Conservation (phyloP, 2,888 invertebrate species). For the Catocala fraxini region DNA sequence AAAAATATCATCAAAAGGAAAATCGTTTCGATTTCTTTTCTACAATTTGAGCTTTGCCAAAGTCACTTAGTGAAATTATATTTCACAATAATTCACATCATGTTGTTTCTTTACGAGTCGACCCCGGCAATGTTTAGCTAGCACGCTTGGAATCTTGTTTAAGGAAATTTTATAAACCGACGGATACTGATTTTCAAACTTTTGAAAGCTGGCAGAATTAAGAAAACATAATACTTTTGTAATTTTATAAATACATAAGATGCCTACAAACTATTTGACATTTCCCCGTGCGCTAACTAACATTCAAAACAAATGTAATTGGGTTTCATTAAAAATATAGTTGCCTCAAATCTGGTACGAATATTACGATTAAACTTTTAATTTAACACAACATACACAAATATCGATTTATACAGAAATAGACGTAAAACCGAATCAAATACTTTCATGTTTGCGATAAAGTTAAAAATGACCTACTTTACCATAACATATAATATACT, state of each 20-base stretch:
- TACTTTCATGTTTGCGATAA: no score
- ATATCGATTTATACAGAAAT: conserved; percentile 1
- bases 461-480: no score
- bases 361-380: conserved; percentile 22
- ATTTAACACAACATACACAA: not conserved
- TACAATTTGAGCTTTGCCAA: conserved; percentile 85
- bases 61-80: conserved; percentile 81
- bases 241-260: not conserved
- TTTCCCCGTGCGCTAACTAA: conserved; percentile 27
- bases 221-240: not conserved
- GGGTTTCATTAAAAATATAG: conserved; percentile 28
- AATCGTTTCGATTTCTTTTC: conserved; percentile 55
- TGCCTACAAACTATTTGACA: not conserved
- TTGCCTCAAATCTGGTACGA: conserved; percentile 45
- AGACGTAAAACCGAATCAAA: not conserved
- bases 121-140: conserved; percentile 31
- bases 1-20: conserved; percentile 68
- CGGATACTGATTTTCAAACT: not conserved
- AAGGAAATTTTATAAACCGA: no score
- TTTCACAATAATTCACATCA: conserved; percentile 66
- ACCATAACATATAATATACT: no score
- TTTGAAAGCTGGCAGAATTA: not conserved
- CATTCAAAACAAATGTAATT: conserved; percentile 16
- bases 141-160: conserved; percentile 17
- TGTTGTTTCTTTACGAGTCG: conserved; percentile 27